Base-by-base conservation (phyloP, 2,797 vertebrate species). In the Nyctibius grandis region DNA sequence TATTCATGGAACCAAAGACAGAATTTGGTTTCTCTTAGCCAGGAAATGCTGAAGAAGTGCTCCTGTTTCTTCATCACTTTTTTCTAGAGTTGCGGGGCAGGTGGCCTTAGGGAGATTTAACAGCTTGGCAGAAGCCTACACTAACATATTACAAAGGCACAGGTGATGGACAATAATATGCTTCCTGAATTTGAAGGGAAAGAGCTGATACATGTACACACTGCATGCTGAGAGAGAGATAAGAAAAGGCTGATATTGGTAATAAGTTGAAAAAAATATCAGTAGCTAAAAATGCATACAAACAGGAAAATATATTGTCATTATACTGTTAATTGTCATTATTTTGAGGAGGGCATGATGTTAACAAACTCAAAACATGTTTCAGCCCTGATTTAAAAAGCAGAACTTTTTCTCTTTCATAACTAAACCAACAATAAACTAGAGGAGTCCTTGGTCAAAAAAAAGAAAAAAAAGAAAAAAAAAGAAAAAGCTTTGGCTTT, bases 61-160 rank as follows among this genome's bases (percentile, higher is more conserved):
- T 89, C 87, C 57, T 45, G 45, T 57, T 94, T 89, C 81, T 90
- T 90, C 81, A 92, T 88, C 47, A 76, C 69, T 38, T 48, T 85
- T 57, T 78, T 64, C 67, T 81, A 53, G n/a, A 74, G 34, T 20
- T 74, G 72, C 56, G 48, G 50, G 95, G 88, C 81, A 89, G 74
- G 83, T 91, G 47, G 68, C 60, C 74, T 65, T 45, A 73, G 47
- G 4, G 68, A 93, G 21, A 45, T 40, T 72, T 53, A 90, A 54
- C 75, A 83, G 85, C 48, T 81, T 86, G n/a, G 60, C 89, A 91
- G 91, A 96, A 96, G 85, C 67, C 65, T 91, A 67, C 28, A n/a
- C 59, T 91, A 91, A 91, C 51, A 57, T 57, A 42, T 86, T 91
- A 91, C 60, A 88, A 76, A 88, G 50, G 48, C 38, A 75, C 5